Base-by-base conservation (phyloP, 2,113 vertebrate species). In the Antigone vipio region DNA sequence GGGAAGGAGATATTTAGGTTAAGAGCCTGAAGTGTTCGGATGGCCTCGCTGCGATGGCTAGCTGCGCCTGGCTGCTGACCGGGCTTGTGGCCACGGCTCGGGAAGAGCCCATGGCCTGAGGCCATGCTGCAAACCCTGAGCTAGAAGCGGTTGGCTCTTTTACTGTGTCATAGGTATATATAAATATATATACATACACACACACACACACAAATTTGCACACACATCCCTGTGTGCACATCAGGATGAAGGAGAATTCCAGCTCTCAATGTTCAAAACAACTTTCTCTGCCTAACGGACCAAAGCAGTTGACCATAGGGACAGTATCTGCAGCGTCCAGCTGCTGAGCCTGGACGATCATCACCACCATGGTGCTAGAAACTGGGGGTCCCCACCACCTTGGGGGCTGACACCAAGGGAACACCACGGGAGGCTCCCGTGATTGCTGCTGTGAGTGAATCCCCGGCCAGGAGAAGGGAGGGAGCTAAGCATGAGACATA, bases 31-130 rank as follows among this genome's bases (percentile, higher is more conserved):
- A 5, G n/a, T 0, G 11, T 15, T 49, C 38, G 1, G 1, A 2
- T 0, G 6, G 67, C 26, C 62, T 80, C 0, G 0, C 56, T 56
- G 62, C 2, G 58, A 18, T 1, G 2, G 52, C 24, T 56, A 66
- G 26, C 23, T 76, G 75, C 1, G 8, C 58, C 68, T 42, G 35
- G 40, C 53, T 56, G 35, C 62, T 47, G 59, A 8, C 27, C 0
- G 2, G 22, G 34, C 9, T 58, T 29, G 34, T 32, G n/a, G 47
- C 44, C 50, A 30, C 1, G 2, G 64, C 34, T 32, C 1, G 3
- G 53, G 45, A 35, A 38, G 9, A 56, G 15, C 71, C 62, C 18
- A 2, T 5, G 22, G 74, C 55, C 69, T 27, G 40, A 45, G 71
- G 47, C 32, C 17, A 2, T 1, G 38, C 78, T 55, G 38, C 60